Evolutionary conservation across 2,888 invertebrate species (phyloP).

Genomic region (Eugnorisma glareosa): DNA sequence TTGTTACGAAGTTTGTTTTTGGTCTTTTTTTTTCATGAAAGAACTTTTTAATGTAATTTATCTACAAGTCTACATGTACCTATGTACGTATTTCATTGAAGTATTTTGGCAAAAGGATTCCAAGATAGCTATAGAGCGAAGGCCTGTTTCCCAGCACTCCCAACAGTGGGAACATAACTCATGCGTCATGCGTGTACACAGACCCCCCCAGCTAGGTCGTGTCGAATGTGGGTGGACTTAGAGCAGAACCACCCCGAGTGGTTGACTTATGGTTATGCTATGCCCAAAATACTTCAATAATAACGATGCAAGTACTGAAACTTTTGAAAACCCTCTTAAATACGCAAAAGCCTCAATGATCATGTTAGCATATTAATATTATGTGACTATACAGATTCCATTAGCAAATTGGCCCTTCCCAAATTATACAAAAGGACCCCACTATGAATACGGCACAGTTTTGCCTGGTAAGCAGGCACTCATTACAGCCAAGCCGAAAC

Average conservation of each 20-base stretch:
- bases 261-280: too few species aligned
- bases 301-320: background rate
- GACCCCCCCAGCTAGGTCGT: too few species aligned
- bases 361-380: background rate
- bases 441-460: conserved; percentile 37
- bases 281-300: background rate
- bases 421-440: background rate
- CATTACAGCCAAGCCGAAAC: conserved; percentile 51
- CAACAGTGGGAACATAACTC: too few species aligned
- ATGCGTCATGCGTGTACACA: too few species aligned
- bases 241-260: too few species aligned
- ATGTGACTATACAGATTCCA: background rate
- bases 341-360: background rate
- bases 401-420: background rate
- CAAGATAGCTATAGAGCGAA: background rate
- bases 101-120: background rate
- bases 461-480: conserved; percentile 40
- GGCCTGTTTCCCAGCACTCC: too few species aligned
- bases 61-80: background rate
- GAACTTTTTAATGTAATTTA: background rate
- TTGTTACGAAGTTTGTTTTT: background rate
- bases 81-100: background rate
- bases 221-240: too few species aligned
- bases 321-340: background rate
- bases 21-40: background rate